These are phyloP conservation scores for Dicyrtoma fusca DNA, from an alignment of 2,888 invertebrate species.

Conservation along the genomic window DNA sequence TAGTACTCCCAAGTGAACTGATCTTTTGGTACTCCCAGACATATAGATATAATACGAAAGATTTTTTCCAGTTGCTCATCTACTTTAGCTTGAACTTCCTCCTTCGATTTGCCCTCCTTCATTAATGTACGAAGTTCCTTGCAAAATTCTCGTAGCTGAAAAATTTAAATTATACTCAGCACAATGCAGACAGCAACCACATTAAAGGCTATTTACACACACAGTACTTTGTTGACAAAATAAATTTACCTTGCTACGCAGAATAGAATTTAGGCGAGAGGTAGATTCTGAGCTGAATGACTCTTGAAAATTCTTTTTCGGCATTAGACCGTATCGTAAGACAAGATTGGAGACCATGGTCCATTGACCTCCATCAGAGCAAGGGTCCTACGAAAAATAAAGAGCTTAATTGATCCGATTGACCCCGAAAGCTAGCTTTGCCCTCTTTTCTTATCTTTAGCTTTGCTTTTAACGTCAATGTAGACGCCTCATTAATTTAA, in stretches of 20 bases:
- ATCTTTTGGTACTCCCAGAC: slow-evolving; percentile 79
- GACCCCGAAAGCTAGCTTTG: too few species aligned
- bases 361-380: slow-evolving; percentile 88
- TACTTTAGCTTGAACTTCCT: slow-evolving; percentile 68
- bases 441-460: too few species aligned
- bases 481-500: neutral
- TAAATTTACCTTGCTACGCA: slow-evolving; percentile 58
- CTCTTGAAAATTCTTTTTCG: slow-evolving; percentile 85
- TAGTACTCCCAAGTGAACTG: slow-evolving; percentile 83
- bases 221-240: neutral
- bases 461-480: too few species aligned
- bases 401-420: slow-evolving; percentile 15
- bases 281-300: slow-evolving; percentile 77
- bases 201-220: neutral
- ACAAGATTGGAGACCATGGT: slow-evolving; percentile 87
- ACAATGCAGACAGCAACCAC: neutral
- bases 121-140: slow-evolving; percentile 72
- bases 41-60: slow-evolving; percentile 80
- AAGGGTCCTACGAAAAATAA: slow-evolving; percentile 68
- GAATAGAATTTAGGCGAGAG: slow-evolving; percentile 73
- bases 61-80: slow-evolving; percentile 74
- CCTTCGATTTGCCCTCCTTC: slow-evolving; percentile 66
- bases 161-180: slow-evolving; percentile 45
- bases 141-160: slow-evolving; percentile 70
- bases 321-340: slow-evolving; percentile 84